Evolutionary conservation across 2,888 invertebrate genomes (phyloP).

Genomic region (Monoplex corrugatus): DNA sequence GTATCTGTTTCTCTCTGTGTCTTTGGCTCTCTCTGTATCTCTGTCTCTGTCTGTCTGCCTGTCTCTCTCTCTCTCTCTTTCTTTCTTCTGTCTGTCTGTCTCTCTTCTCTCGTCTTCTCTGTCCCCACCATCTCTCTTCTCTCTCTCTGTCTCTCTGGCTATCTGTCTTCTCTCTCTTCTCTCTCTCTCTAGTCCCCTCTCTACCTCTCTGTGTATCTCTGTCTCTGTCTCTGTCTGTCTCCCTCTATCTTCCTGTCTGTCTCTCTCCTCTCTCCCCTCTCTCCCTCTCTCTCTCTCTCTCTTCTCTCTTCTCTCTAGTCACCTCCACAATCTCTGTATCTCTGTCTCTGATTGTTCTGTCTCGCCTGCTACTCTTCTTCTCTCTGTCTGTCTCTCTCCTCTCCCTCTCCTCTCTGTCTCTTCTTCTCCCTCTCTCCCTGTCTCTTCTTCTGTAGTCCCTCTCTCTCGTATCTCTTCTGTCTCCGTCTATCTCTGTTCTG

Average conservation of each 20-base stretch:
- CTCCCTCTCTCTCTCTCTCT: background rate
- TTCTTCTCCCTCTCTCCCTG: background rate
- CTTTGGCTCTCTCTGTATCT: too few species aligned
- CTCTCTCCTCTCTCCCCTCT: background rate
- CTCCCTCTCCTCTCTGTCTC: too few species aligned
- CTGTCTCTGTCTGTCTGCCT: too few species aligned
- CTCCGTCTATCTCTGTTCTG: background rate
- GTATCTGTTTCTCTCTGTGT: too few species aligned
- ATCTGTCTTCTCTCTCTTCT: background rate
- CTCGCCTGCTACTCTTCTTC: too few species aligned
- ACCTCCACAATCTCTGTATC: too few species aligned
- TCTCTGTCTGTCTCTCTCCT: background rate
- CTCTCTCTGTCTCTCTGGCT: background rate
- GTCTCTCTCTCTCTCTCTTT: too few species aligned
- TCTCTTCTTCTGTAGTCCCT: too few species aligned
- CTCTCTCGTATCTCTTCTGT: background rate
- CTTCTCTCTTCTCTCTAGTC: background rate
- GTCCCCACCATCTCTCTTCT: too few species aligned
- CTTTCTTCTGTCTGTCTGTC: too few species aligned
- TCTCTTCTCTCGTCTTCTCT: too few species aligned
- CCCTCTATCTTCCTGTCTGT: background rate
- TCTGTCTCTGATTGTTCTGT: too few species aligned
- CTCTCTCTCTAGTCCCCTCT: background rate
- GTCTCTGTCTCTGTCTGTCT: background rate
- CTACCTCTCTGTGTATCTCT: background rate